Base-by-base conservation (phyloP, 2,797 vertebrate genomes). In the Hapalemur alaotrensis region DNA sequence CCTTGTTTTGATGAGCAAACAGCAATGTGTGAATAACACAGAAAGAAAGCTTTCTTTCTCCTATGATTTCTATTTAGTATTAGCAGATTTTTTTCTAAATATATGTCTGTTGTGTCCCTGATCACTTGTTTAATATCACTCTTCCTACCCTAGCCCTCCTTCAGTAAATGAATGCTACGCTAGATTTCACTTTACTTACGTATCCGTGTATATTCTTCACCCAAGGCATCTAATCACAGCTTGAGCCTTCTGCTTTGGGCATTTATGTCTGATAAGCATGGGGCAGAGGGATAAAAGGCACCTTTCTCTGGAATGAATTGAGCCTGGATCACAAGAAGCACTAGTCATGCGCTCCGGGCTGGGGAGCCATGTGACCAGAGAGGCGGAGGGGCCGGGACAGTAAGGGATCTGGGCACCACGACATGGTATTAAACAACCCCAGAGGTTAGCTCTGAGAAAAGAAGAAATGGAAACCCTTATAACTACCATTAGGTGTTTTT, bases 31-130 rank as follows among this genome's bases (percentile, higher is more conserved):
- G 81, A 70, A 69, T 76, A 73, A 46, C 41, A 69, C 48, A 81
- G 50, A 61, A 76, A 84, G 20, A 63, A 85, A 85, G 18, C 13
- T 48, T 79, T 65, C 18, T 72, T 92, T 61, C 79, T 93, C 80
- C 48, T 23, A 32, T 30, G 73, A 79, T 65, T 95, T 92, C 57
- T 92, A 41, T 46, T 86, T 80, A 89, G 73, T 92, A 78, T 48
- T 20, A 81, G 20, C n/a, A 69, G 89, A 50, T 57, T 59, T 38
- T 90, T 83, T 91, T 72, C 38, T 82, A 67, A 91, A 20, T 61
- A n/a, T 57, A 79, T 65, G 22, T 25, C 87, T 83, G 11, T 5
- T 65, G 22, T 43, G 48, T 65, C 7, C 35, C 25, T 81, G 38
- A 30, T 85, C n/a, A 79, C 54, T 79, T 89, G 50, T 83, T 92